Conservation (phyloP, 2,888 invertebrate species). For the Mamestra brassicae region DNA sequence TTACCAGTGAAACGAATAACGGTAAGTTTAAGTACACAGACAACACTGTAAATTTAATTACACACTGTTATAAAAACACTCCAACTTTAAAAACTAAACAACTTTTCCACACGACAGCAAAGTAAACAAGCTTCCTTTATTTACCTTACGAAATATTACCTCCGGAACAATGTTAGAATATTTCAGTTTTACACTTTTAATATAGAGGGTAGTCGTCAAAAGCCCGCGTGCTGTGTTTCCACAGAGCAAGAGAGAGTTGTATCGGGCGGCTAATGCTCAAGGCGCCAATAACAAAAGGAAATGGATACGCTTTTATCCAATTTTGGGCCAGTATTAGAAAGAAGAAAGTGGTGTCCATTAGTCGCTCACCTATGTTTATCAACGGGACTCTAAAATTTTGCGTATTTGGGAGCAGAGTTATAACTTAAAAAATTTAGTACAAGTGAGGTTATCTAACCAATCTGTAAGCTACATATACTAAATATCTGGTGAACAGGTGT, state of each 20-base stretch:
- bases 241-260: not conserved
- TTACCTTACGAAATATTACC: conserved; percentile 50
- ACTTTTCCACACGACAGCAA: conserved; percentile 5
- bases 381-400: too few relatives aligned
- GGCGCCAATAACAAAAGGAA: not conserved
- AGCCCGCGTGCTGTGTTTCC: conserved; percentile 29
- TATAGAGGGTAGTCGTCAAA: conserved; percentile 59
- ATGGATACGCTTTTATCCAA: too few relatives aligned
- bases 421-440: too few relatives aligned
- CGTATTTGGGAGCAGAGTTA: too few relatives aligned
- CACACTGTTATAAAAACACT: not conserved
- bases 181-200: conserved; percentile 64
- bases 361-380: too few relatives aligned
- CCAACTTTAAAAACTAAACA: conserved; percentile 2
- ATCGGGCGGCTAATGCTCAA: not conserved
- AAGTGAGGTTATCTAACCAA: too few relatives aligned
- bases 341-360: too few relatives aligned
- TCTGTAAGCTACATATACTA: too few relatives aligned
- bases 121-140: conserved; percentile 35
- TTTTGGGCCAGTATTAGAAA: too few relatives aligned
- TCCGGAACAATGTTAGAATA: conserved; percentile 55
- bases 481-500: too few relatives aligned
- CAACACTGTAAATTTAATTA: not conserved
- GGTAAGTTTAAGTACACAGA: conserved; percentile 10
- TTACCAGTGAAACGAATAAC: not conserved